Evolutionary conservation across 2,888 invertebrate genomes (phyloP), one percentile per base, ranked within the genome.

Genomic region (Noctua comes): DNA sequence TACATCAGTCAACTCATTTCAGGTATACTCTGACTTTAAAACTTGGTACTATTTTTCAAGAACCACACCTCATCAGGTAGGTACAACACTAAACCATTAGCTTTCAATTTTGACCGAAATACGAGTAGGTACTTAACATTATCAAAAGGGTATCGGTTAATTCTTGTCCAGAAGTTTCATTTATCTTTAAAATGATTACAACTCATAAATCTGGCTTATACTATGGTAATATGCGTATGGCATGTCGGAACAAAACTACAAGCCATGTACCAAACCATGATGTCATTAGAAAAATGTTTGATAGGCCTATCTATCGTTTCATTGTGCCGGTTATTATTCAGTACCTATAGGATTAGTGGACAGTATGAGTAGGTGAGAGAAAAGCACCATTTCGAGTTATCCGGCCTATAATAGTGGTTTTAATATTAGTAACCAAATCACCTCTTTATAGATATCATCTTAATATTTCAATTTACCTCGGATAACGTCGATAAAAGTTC

Each of bases 401-500:
- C 51, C 62, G 13, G 54, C 21, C 1, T n/a, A 64, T 48, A 18
- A 65, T 68, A 57, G 54, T 18, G 3, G n/a, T 36, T 70, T 68
- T 13, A 69, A 79, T 77, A 76, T 76, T 65, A 69, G 71, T 66
- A 31, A 73, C 46, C 8, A 65, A 79, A 73, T n/a, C 36, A 79
- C 46, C 65, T 85, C 73, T n/a, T 73, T 79, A 68, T 62, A 82
- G 54, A 73, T 76, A 80, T 69, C 57, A 81, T 83, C 64, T 71
- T 79, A 83, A 84, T 87, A 85, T 86, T 88, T 86, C 78, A 88
- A 82, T 85, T 85, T 84, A 76, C 78, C 72, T 84, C 71, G 75
- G 85, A 87, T 86, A 89, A 86, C 73, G 85, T 87, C 88, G 86
- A 89, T 89, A 87, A 86, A 92, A 89, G 93, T 92, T 93, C 94